phyloP scores from a whole-genome alignment of 2,113 vertebrate genomes.

The Sciurus niger region DNA sequence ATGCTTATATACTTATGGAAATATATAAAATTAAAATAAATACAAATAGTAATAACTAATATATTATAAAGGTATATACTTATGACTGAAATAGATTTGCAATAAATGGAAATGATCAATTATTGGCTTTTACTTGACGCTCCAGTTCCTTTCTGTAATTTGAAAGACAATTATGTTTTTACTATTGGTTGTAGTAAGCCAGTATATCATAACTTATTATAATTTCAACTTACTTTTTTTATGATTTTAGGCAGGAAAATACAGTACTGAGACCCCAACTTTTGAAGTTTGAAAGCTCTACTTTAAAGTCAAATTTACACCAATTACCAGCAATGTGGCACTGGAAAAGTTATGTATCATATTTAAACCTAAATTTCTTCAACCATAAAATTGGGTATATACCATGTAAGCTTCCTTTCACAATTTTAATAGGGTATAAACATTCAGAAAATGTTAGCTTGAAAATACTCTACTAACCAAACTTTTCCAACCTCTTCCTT shows the following conservation, averaged over 20 bases:
- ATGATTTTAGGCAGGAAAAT: constrained; percentile 12
- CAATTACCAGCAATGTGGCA: neutral
- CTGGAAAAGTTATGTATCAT: neutral
- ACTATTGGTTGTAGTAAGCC: neutral
- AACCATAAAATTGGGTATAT: neutral
- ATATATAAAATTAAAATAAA: neutral
- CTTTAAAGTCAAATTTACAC: constrained; percentile 20
- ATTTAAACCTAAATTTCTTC: neutral
- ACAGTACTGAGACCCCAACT: neutral
- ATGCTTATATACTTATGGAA: neutral
- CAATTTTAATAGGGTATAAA: neutral
- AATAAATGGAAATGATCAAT: constrained; percentile 6
- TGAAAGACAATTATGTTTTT: neutral
- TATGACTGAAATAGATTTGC: neutral
- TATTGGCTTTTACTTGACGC: constrained; percentile 29
- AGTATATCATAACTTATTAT: neutral
- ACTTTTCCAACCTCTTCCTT: neutral
- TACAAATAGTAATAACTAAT: neutral
- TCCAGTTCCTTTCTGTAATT: constrained; percentile 15
- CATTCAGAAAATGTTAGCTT: neutral
- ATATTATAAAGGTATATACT: neutral
- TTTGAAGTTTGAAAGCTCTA: neutral
- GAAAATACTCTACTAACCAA: constrained; percentile 20
- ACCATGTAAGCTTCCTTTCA: neutral
- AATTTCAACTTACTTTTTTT: neutral